phyloP scores from a whole-genome alignment of 1,140 invertebrate species.

The Lepidurus packardi region DNA sequence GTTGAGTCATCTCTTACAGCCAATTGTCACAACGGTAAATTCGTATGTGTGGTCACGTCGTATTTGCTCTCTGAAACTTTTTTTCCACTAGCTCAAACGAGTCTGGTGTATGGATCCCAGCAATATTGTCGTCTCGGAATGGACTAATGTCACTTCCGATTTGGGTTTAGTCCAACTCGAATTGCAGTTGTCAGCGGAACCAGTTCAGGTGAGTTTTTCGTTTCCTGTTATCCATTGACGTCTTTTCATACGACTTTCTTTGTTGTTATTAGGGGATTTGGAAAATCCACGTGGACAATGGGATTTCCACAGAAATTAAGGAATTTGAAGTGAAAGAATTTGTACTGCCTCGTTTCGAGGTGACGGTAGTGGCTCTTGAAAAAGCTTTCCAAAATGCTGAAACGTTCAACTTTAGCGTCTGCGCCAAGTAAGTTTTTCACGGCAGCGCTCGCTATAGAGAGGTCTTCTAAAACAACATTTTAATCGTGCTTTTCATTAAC shows the following conservation, averaged over 20 bases:
- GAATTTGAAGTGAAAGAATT: slow-evolving; percentile 57
- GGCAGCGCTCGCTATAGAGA: neutral
- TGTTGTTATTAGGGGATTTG: slow-evolving; percentile 49
- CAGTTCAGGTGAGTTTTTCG: slow-evolving; percentile 45
- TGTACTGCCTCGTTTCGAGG: slow-evolving; percentile 60
- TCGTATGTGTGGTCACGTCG: neutral
- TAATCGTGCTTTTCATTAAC: neutral
- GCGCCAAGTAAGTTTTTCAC: neutral
- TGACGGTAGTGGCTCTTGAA: slow-evolving; percentile 54
- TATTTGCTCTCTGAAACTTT: neutral
- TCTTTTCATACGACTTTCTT: neutral
- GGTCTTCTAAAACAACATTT: neutral
- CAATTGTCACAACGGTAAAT: slow-evolving; percentile 47
- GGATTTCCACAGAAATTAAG: slow-evolving; percentile 26
- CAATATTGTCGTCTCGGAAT: slow-evolving; percentile 53
- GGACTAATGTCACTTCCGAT: slow-evolving; percentile 51
- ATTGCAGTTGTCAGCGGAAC: slow-evolving; percentile 52
- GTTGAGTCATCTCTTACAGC: slow-evolving; percentile 49
- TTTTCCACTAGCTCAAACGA: slow-evolving; percentile 49
- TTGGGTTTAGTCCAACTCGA: slow-evolving; percentile 52
- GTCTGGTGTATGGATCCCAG: slow-evolving; percentile 57
- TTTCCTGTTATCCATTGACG: neutral
- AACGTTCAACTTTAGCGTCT: neutral
- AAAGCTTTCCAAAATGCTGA: slow-evolving; percentile 50
- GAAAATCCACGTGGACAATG: slow-evolving; percentile 51